phyloP scores from a whole-genome alignment of 2,113 vertebrate genomes.

The Osmerus mordax region DNA sequence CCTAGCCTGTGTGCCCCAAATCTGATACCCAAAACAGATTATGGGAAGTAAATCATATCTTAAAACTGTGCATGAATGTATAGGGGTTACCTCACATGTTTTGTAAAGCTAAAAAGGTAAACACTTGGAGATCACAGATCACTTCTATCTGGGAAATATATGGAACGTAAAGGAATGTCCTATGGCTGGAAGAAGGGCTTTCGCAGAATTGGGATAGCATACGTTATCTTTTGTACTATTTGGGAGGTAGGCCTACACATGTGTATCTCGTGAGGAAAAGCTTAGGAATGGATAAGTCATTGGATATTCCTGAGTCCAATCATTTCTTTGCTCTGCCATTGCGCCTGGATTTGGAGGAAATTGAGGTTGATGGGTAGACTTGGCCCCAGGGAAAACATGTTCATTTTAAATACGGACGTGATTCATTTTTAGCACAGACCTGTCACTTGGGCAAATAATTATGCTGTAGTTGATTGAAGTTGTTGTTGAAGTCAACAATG shows the following conservation, averaged over 20 bases:
- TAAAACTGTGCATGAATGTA: background rate
- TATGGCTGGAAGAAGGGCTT: background rate
- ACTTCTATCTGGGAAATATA: background rate
- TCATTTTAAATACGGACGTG: slow-evolving; percentile 1
- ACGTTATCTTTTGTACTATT: background rate
- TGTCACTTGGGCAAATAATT: background rate
- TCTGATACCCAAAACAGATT: slow-evolving; percentile 49
- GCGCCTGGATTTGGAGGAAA: slow-evolving; percentile 8
- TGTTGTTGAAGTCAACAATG: too few species aligned
- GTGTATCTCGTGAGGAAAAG: background rate
- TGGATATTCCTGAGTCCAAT: background rate
- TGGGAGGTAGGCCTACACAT: background rate
- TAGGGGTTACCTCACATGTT: slow-evolving; percentile 15
- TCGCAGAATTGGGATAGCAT: background rate
- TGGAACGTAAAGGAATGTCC: background rate
- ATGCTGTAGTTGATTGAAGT: background rate
- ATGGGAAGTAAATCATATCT: slow-evolving; percentile 21
- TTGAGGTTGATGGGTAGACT: slow-evolving; percentile 9
- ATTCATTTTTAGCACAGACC: background rate
- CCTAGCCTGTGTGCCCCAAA: slow-evolving; percentile 19
- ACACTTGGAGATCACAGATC: background rate
- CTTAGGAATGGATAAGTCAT: background rate
- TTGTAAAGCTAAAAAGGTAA: slow-evolving; percentile 23
- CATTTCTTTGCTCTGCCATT: background rate
- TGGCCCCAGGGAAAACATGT: background rate